Percentiles rank a stretch among this genome's conserved stretches.
These are phyloP conservation scores for Prochilodus magdalenae DNA, from an alignment of 2,113 vertebrate species.

Conservation along the genomic window DNA sequence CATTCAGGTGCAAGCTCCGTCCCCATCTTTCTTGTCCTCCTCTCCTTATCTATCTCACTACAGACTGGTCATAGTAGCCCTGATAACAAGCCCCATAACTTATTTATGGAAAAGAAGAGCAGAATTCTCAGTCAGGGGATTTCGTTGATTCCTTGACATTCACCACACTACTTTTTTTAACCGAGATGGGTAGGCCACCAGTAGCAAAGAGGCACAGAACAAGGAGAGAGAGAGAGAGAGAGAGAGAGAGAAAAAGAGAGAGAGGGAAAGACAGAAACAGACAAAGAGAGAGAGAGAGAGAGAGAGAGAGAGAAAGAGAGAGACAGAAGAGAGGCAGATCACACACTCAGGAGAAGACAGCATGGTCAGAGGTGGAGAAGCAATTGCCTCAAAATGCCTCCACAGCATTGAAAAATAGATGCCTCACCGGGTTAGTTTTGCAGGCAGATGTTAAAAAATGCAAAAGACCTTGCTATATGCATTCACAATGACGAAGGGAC, in stretches of 20 bases:
- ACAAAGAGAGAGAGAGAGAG: neutral
- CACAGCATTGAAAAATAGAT: slow-evolving; percentile 35
- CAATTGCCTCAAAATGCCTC: slow-evolving; percentile 23
- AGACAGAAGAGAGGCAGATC: slow-evolving; percentile 1
- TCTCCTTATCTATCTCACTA: slow-evolving; percentile 50
- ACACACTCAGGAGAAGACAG: slow-evolving; percentile 16
- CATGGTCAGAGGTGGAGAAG: slow-evolving; percentile 16
- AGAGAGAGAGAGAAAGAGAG: slow-evolving; percentile 23
- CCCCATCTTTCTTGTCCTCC: neutral
- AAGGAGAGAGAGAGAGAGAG: slow-evolving; percentile 8
- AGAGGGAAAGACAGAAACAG: slow-evolving; percentile 11
- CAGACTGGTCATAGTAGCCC: slow-evolving; percentile 12
- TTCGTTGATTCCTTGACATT: slow-evolving; percentile 78
- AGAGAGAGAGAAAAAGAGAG: slow-evolving; percentile 24
- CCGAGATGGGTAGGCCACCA: slow-evolving; percentile 50
- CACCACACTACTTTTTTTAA: slow-evolving; percentile 78
- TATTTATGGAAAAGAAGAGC: slow-evolving; percentile 55
- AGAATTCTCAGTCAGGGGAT: slow-evolving; percentile 26
- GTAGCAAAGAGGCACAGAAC: neutral
- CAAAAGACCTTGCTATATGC: slow-evolving; percentile 34
- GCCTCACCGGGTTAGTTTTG: slow-evolving; percentile 14
- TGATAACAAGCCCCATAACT: slow-evolving; percentile 38
- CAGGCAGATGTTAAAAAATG: slow-evolving; percentile 28
- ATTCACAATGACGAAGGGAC: slow-evolving; percentile 19
- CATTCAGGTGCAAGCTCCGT: neutral